Evolutionary conservation across 30 jellyfish, hydroid and myxozoan species (phyloP).

Genomic region (Hydractinia echinata): DNA sequence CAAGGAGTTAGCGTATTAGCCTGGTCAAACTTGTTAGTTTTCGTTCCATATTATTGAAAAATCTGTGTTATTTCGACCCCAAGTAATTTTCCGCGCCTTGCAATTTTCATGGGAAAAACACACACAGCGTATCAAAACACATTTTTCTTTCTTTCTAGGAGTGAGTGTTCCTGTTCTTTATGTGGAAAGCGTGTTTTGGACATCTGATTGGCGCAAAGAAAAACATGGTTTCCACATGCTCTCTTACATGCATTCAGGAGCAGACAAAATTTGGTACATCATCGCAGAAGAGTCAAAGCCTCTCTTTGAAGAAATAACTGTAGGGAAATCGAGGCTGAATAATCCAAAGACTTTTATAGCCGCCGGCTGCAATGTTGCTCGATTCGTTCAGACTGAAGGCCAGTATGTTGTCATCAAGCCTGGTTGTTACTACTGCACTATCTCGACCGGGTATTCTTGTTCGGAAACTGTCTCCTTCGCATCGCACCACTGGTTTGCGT

Average conservation of each 20-base stretch:
- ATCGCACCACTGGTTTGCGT: constrained; percentile 25
- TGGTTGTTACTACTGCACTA: constrained; percentile 22
- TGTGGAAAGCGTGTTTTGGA: constrained; percentile 26
- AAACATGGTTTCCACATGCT: constrained; percentile 21
- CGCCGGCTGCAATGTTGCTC: constrained; percentile 11
- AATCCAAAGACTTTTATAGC: constrained; percentile 10
- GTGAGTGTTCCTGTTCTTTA: constrained; percentile 6
- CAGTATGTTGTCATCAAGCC: constrained; percentile 28
- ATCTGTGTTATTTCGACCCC: no score
- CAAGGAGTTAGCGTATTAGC: no score
- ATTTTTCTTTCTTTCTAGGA: not conserved
- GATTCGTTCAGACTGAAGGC: constrained; percentile 32
- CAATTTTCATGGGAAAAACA: no score
- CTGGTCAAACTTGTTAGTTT: no score
- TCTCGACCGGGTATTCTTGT: constrained; percentile 25
- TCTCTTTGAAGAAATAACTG: not conserved
- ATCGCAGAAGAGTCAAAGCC: not conserved
- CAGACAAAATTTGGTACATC: constrained; percentile 46
- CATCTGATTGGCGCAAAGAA: constrained; percentile 25
- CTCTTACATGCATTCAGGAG: constrained; percentile 34
- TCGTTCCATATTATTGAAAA: no score
- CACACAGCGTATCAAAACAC: not conserved
- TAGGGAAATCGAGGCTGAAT: not conserved
- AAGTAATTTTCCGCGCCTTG: no score
- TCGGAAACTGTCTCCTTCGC: constrained; percentile 29